These are phyloP conservation scores for Tetheella fluctuosa DNA, from an alignment of 2,888 invertebrate species.

Conservation along the genomic window DNA sequence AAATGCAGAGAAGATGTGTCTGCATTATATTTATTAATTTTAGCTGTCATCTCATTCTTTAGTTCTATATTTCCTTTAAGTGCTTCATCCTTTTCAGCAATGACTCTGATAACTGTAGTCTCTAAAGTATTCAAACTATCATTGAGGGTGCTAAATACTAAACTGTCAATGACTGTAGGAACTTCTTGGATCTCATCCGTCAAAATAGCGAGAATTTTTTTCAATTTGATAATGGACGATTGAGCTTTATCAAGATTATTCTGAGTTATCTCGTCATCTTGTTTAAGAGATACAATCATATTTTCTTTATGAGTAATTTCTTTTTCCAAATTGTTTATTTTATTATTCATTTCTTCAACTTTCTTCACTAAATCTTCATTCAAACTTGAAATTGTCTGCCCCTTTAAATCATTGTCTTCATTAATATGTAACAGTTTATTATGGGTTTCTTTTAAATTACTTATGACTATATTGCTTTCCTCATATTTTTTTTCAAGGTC, in stretches of 20 bases:
- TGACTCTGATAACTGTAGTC: constrained; percentile 36
- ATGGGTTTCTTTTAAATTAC: constrained; percentile 44
- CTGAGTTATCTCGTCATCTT: constrained; percentile 38
- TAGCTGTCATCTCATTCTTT: constrained; percentile 24
- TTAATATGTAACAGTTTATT: constrained; percentile 33
- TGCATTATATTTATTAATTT: constrained; percentile 26
- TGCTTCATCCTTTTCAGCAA: constrained; percentile 44
- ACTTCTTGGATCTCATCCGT: constrained; percentile 50
- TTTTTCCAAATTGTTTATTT: constrained; percentile 42
- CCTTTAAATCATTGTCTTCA: constrained; percentile 28
- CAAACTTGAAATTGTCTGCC: constrained; percentile 33
- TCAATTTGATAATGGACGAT: constrained; percentile 41
- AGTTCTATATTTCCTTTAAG: constrained; percentile 30
- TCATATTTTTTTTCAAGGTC: constrained; percentile 35
- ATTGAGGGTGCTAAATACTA: constrained; percentile 46
- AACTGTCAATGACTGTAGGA: constrained; percentile 49
- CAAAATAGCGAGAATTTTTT: constrained; percentile 47
- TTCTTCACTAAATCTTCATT: constrained; percentile 40
- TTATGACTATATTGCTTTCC: constrained; percentile 35
- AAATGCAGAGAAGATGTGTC: constrained; percentile 31
- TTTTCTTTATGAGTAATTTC: constrained; percentile 45
- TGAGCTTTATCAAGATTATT: constrained; percentile 49
- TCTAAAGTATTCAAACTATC: constrained; percentile 51
- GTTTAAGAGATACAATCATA: constrained; percentile 42
- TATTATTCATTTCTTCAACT: constrained; percentile 36